Conservation (phyloP, 2,888 invertebrate genomes). For the Andrena minutula region DNA sequence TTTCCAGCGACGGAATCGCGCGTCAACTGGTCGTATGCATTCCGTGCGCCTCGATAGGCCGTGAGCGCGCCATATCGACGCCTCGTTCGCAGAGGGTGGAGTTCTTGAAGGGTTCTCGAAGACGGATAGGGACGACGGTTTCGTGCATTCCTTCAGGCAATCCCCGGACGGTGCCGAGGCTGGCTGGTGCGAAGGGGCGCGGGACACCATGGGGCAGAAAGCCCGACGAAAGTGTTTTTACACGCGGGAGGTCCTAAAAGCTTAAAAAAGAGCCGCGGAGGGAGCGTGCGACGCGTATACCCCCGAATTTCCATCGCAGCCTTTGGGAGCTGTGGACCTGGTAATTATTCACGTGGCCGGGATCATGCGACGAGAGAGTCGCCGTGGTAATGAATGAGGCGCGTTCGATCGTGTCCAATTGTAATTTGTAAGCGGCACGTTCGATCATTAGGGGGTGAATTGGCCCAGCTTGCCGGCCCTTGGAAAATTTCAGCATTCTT, state of each 20-base stretch:
- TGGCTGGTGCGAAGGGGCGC: slow-evolving; percentile 24
- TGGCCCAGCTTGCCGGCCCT: no score
- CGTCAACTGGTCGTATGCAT: background rate
- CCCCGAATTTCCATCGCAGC: slow-evolving; percentile 14
- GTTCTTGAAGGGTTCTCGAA: slow-evolving; percentile 47
- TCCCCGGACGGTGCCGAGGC: slow-evolving; percentile 32
- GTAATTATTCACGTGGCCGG: slow-evolving; percentile 23
- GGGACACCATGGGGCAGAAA: slow-evolving; percentile 61
- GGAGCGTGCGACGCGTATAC: slow-evolving; percentile 5
- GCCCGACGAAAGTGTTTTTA: slow-evolving; percentile 72
- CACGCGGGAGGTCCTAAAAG: slow-evolving; percentile 76
- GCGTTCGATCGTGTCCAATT: slow-evolving; percentile 8
- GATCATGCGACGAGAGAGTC: background rate
- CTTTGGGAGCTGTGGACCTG: background rate
- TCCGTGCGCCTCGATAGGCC: slow-evolving; percentile 5
- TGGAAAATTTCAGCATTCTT: no score
- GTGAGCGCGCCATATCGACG: slow-evolving; percentile 44
- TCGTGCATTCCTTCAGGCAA: slow-evolving; percentile 61
- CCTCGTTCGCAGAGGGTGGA: slow-evolving; percentile 45
- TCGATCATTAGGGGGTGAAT: background rate
- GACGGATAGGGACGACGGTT: slow-evolving; percentile 53
- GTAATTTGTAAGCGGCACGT: background rate
- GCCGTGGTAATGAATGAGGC: background rate
- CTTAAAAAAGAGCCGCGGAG: slow-evolving; percentile 41
- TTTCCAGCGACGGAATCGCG: slow-evolving; percentile 9